Conservation (phyloP, 2,797 vertebrate species). For the Huso huso region DNA sequence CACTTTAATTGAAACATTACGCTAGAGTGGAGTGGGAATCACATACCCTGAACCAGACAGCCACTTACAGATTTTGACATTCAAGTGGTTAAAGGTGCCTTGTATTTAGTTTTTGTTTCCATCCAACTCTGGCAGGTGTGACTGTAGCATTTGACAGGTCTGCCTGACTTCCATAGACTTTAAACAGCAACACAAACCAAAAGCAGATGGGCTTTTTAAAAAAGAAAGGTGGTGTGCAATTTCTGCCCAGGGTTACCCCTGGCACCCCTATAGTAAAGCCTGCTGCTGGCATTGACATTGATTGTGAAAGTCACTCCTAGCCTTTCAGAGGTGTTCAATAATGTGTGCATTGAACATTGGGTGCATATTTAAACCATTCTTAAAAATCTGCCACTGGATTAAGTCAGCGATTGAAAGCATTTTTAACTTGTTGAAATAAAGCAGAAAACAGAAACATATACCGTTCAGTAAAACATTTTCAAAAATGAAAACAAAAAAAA, state of each 20-base stretch:
- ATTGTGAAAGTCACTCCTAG: slow-evolving; percentile 52
- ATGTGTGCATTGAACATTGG: slow-evolving; percentile 52
- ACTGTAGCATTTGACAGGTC: slow-evolving; percentile 2
- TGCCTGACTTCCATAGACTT: slow-evolving; percentile 1
- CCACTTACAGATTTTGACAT: slow-evolving; percentile 8
- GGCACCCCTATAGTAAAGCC: slow-evolving; percentile 28
- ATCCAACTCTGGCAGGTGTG: slow-evolving; percentile 12
- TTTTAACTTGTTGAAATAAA: no score
- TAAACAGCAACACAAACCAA: slow-evolving; percentile 9
- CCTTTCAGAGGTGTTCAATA: slow-evolving; percentile 52
- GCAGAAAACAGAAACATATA: no score
- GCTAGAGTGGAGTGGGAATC: neutral
- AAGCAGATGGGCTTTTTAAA: slow-evolving; percentile 16
- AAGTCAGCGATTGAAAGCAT: no score
- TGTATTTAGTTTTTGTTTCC: slow-evolving; percentile 6
- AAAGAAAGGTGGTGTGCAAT: slow-evolving; percentile 20
- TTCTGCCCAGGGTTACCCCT: slow-evolving; percentile 40
- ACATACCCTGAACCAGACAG: neutral
- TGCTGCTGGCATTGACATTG: slow-evolving; percentile 55
- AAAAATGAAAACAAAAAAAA: no score
- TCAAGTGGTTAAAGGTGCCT: slow-evolving; percentile 7
- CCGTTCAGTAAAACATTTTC: no score
- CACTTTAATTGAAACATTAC: slow-evolving; percentile 6
- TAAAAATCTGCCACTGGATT: slow-evolving; percentile 30
- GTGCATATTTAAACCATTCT: slow-evolving; percentile 40